A percentile compares a stretch with the other conserved stretches of the same genome.
Evolutionary conservation across 2,113 vertebrate species (phyloP).

Genomic region (Grantiella picta): DNA sequence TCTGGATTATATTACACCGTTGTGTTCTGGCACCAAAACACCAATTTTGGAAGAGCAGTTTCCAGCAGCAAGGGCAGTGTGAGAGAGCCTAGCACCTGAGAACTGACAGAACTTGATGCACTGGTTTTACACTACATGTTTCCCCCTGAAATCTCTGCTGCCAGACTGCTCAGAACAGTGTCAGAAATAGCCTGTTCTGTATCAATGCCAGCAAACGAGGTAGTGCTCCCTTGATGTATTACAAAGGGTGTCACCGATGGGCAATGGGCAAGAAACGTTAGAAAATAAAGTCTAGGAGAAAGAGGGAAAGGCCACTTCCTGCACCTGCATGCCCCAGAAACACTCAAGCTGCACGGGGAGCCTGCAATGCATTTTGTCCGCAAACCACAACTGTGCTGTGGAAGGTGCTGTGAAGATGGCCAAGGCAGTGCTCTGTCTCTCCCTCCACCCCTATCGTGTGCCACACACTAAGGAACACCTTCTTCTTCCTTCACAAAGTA

Average conservation of each 20-base stretch:
- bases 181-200: neutral
- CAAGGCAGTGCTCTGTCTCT: neutral
- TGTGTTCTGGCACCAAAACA: neutral
- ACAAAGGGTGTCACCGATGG: neutral
- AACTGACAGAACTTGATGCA: neutral
- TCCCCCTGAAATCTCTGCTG: neutral
- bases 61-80: neutral
- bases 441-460: neutral
- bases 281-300: neutral
- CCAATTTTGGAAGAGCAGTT: neutral
- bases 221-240: neutral
- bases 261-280: neutral
- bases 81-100: neutral
- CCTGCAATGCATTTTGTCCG: neutral
- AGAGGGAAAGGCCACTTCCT: neutral
- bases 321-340: fast-evolving
- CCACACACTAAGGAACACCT: neutral
- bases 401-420: neutral
- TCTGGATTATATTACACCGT: neutral
- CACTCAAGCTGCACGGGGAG: neutral
- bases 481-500: neutral
- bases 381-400: neutral
- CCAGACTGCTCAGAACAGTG: neutral
- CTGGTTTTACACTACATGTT: neutral
- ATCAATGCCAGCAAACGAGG: neutral